Evolutionary conservation across 2,888 invertebrate species (phyloP), one percentile per base, ranked within the genome.

Genomic region (Andrena trimmerana): DNA sequence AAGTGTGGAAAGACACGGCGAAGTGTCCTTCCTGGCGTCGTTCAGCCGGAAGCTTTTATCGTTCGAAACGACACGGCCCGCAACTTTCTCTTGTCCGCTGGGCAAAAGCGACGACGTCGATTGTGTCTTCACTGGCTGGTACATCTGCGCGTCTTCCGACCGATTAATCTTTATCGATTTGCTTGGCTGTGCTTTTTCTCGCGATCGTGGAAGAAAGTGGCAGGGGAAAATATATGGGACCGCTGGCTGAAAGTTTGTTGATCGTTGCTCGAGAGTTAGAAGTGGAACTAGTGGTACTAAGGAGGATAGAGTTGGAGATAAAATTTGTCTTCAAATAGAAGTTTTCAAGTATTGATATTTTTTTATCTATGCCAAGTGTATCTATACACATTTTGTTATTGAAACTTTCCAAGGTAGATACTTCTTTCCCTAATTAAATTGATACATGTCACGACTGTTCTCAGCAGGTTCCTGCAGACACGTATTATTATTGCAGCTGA

Each of bases 1-100:
- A 84, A 77, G 70, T 80, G 83, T 83, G 50, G 86, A 79, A 82
- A 85, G 79, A 77, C 81, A 72, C 72, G 75, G 66, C 66, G 65
- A 80, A 78, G 71, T 81, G 78, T 88, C 78, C 71, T 76, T 72
- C 79, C 10, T 57, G 57, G 7, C 72, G 82, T 68, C 67, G 82
- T 72, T 81, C 76, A 67, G 63, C 74, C 86, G 88, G 83, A 87
- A 87, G 85, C 89, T 88, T 88, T 88, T 87, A 88, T 87, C 81
- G 86, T 78, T 82, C 75, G 66, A 79, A 84, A 88, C 83, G 78
- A 82, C 70, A 82, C 70, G 81, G 75, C 42, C 42, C 16, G 77
- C 79, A 86, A 85, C 83, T 86, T 86, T 86, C 84, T 86, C 87
- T 86, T 81, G 78, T 86, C 81, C 65, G 67, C 16, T 70, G 50